phyloP scores from a whole-genome alignment of 2,113 vertebrate genomes.

The Baryphthengus martii region DNA sequence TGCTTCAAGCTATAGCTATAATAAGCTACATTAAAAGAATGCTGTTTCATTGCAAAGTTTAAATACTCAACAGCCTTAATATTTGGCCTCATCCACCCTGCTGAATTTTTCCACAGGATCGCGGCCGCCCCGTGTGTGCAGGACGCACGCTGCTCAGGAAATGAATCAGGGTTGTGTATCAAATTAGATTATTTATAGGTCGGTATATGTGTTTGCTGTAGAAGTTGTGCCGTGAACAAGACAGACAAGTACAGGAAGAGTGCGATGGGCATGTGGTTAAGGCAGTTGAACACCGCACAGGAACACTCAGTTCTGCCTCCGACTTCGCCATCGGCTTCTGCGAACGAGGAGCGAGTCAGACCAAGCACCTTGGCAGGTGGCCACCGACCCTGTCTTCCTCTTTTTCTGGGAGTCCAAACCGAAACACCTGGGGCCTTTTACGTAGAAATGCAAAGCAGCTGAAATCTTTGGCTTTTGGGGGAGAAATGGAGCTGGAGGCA shows the following conservation, averaged over 20 bases:
- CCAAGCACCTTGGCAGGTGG: neutral
- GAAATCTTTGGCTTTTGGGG: neutral
- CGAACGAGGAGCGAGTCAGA: neutral
- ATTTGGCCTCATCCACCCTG: neutral
- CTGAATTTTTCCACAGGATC: neutral
- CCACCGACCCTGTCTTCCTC: conserved; percentile 14
- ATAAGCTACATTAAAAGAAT: neutral
- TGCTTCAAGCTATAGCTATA: neutral
- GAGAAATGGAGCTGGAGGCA: neutral
- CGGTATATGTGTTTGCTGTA: neutral
- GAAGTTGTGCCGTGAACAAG: neutral
- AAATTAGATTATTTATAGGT: conserved; percentile 42
- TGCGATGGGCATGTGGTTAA: conserved; percentile 43
- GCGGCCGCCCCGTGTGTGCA: fast-evolving
- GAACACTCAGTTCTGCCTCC: conserved; percentile 21
- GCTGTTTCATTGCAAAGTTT: neutral
- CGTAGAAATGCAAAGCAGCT: neutral
- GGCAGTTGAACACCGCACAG: conserved; percentile 50
- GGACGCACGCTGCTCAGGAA: conserved; percentile 30
- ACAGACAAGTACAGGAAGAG: conserved; percentile 52
- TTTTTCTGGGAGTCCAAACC: neutral
- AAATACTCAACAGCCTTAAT: neutral
- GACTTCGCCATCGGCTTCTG: neutral
- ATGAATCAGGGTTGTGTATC: conserved; percentile 38
- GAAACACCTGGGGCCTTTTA: neutral